Evolutionary conservation across 1,140 invertebrate species (phyloP).

Genomic region (Limonius californicus): DNA sequence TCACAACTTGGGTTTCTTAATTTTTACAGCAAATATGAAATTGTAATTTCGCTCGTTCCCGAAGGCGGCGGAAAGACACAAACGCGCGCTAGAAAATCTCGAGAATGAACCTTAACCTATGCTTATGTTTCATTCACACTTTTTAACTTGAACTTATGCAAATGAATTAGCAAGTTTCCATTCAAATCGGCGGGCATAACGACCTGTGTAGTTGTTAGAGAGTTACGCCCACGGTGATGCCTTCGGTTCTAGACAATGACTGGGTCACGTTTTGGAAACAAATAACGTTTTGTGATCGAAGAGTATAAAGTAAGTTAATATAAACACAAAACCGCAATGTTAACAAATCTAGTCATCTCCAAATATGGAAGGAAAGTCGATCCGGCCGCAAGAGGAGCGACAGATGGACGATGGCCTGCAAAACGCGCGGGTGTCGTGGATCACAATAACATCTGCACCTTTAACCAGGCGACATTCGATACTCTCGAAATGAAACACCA

Average conservation of each 20-base stretch:
- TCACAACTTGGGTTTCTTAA: no score
- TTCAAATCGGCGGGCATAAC: slow-evolving; percentile 1
- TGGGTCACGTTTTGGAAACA: slow-evolving; percentile 6
- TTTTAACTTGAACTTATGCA: slow-evolving; percentile 8
- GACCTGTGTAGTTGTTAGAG: not conserved
- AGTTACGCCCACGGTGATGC: not conserved
- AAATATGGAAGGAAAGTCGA: slow-evolving; percentile 17
- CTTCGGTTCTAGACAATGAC: not conserved
- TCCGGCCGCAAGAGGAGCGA: not conserved
- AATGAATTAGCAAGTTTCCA: slow-evolving; percentile 13
- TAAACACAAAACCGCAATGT: slow-evolving; percentile 16
- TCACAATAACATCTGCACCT: slow-evolving; percentile 5
- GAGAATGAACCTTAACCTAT: slow-evolving; percentile 4
- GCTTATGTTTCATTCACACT: slow-evolving; percentile 6
- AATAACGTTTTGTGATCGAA: slow-evolving; percentile 3
- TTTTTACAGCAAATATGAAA: no score
- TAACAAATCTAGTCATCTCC: slow-evolving; percentile 16
- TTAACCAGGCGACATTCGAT: not conserved
- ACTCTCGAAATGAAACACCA: not conserved
- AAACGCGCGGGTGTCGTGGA: not conserved
- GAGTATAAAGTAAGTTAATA: slow-evolving; percentile 15
- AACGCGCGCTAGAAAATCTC: not conserved
- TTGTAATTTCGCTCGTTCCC: not conserved
- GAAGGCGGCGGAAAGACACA: no score
- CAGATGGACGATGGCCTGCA: slow-evolving; percentile 10